A percentile compares a stretch with the other conserved stretches of the same genome.
Conservation (phyloP, 2,888 invertebrate species). For the Corbicula japonica region DNA sequence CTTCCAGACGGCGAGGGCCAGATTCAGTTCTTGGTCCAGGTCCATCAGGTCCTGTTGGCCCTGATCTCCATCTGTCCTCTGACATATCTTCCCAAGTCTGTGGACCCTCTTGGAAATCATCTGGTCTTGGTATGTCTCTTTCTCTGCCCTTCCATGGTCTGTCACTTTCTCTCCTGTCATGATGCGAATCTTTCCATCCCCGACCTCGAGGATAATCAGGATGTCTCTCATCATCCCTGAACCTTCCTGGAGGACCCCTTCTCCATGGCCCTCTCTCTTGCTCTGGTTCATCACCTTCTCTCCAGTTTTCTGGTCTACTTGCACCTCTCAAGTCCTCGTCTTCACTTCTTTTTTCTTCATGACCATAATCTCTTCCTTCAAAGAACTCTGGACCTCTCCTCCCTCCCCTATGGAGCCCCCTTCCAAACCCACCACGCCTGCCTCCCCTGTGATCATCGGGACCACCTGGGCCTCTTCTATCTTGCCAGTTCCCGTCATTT, state of each 20-base stretch:
- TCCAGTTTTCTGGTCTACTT: slow-evolving; percentile 4
- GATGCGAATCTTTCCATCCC: slow-evolving; percentile 9
- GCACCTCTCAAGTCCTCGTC: slow-evolving; percentile 18
- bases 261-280: slow-evolving; percentile 8
- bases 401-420: slow-evolving; percentile 20
- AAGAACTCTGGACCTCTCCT: slow-evolving; percentile 17
- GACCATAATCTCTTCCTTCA: no score
- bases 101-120: slow-evolving; percentile 10
- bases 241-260: not conserved
- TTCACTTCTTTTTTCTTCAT: no score
- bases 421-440: not conserved
- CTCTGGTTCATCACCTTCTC: not conserved
- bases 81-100: slow-evolving; percentile 11
- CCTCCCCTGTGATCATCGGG: slow-evolving; percentile 9
- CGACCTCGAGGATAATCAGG: slow-evolving; percentile 20
- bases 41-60: slow-evolving; percentile 6
- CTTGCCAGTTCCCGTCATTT: slow-evolving; percentile 1
- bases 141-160: slow-evolving; percentile 12
- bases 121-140: slow-evolving; percentile 1
- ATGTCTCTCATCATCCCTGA: not conserved
- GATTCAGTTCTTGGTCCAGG: slow-evolving; percentile 14
- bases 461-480: slow-evolving; percentile 8
- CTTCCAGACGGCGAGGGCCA: not conserved
- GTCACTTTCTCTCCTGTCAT: slow-evolving; percentile 29
- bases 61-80: slow-evolving; percentile 1